Percentiles rank a stretch among this genome's conserved stretches.
Evolutionary conservation across 1,140 invertebrate genomes (phyloP).

Genomic region (Lanistes nyassanus): DNA sequence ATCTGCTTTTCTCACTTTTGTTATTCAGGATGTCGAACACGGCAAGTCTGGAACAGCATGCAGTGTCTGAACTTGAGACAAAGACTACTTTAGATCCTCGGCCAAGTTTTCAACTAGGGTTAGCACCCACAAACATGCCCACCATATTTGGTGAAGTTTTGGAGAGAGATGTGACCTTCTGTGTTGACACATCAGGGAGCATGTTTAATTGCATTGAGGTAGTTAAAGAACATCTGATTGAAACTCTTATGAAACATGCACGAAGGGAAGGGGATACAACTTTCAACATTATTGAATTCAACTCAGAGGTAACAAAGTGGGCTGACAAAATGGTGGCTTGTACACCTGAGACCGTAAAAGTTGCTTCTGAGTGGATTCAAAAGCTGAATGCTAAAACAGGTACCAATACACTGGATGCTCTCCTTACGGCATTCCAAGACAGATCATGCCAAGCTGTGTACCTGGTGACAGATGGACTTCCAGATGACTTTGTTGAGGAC

Average conservation of each 20-base stretch:
- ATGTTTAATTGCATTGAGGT: constrained; percentile 63
- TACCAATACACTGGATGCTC: constrained; percentile 64
- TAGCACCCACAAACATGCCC: constrained; percentile 38
- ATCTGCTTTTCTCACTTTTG: not conserved
- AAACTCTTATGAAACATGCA: constrained; percentile 58
- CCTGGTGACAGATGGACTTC: constrained; percentile 65
- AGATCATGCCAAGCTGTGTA: constrained; percentile 61
- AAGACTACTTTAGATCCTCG: not conserved
- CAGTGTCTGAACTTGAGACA: not conserved
- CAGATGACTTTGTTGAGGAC: constrained; percentile 63
- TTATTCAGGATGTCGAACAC: not conserved
- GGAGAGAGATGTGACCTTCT: constrained; percentile 64
- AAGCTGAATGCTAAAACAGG: constrained; percentile 63
- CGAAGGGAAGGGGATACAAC: constrained; percentile 39
- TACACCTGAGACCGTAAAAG: constrained; percentile 62
- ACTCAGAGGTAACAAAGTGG: constrained; percentile 65
- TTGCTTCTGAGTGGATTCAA: constrained; percentile 63
- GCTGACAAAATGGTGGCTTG: constrained; percentile 65
- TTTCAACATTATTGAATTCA: constrained; percentile 67
- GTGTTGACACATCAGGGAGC: constrained; percentile 65
- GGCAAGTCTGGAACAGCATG: not conserved
- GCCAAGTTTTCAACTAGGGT: not conserved
- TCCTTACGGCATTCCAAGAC: constrained; percentile 62
- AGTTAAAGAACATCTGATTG: constrained; percentile 64
- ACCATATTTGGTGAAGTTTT: constrained; percentile 59